Evolutionary conservation across 2,113 vertebrate species (phyloP), one percentile per base, ranked within the genome.

Genomic region (Daphoenositta chrysoptera): DNA sequence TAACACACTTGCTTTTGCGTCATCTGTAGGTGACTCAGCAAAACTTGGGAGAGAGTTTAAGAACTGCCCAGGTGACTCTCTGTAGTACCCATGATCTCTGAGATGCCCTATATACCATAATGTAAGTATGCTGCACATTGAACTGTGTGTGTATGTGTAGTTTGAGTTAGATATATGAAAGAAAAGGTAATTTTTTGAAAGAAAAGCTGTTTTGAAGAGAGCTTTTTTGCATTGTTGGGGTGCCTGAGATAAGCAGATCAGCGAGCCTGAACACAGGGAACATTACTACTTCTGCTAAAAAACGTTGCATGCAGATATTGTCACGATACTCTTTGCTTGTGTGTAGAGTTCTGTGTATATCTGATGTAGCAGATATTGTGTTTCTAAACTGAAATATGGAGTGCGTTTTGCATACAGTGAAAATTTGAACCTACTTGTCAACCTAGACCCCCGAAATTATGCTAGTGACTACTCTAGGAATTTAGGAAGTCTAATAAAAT

Each of bases 401-500:
- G 35, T 87, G 16, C 19, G 35, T 87, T 88, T 90, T 68, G 22
- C 7, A 4, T 78, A 31, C 23, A 69, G n/a, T 72, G 31, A 94
- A 81, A 83, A 40, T 77, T 77, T 68, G 47, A 77, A 77, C 60
- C 13, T 88, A 17, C 24, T 63, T 92, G 51, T 95, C 80, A 56
- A 44, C 47, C 50, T 82, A 42, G 65, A 64, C n/a, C 54, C 24
- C 23, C 6, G 6, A 48, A 80, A 76, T 83, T 83, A 42, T 65
- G n/a, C 24, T 45, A 58, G 14, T 86, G 75, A 65, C n/a, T 44
- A n/a, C 7, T 24, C 33, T 57, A 42, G 81, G 42, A 91, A 73
- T 89, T 94, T 71, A 50, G 48, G 50, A 83, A 47, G 28, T 73
- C 79, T 91, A 83, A 75, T 63, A 79, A 63, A 68, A 23, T 82